These are phyloP conservation scores for Troides oblongomaculatus DNA, from an alignment of 2,888 invertebrate genomes.

Conservation along the genomic window DNA sequence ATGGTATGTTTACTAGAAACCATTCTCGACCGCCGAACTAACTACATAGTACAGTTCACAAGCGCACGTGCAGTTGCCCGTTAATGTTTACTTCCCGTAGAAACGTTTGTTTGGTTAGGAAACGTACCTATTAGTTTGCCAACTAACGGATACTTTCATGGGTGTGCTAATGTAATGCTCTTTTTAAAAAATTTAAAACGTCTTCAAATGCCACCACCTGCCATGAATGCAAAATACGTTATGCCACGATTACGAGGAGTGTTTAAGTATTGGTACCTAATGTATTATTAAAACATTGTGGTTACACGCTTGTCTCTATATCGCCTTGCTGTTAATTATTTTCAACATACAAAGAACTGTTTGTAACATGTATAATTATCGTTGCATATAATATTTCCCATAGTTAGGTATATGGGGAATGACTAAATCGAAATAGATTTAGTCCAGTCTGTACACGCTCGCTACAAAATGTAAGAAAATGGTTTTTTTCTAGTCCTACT, in stretches of 20 bases:
- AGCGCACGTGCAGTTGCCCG: conserved; percentile 43
- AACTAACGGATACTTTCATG: conserved; percentile 35
- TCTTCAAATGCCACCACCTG: conserved; percentile 19
- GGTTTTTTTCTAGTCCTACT: no score
- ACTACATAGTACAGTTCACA: conserved; percentile 13
- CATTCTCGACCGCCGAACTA: conserved; percentile 11
- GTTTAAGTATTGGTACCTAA: conserved; percentile 19
- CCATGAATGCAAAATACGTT: conserved; percentile 26
- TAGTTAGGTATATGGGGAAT: no score
- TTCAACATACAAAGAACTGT: no score
- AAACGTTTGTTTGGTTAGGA: conserved; percentile 44
- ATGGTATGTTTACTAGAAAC: conserved; percentile 3
- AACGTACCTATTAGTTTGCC: conserved; percentile 37
- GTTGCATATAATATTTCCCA: no score
- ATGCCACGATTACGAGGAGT: conserved; percentile 27
- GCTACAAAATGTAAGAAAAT: no score
- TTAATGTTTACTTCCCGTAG: conserved; percentile 46
- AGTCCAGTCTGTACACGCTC: no score
- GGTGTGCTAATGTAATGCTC: conserved; percentile 26
- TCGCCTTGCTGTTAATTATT: neutral
- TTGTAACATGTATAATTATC: no score
- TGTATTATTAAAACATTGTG: conserved; percentile 29
- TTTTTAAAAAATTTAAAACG: conserved; percentile 13
- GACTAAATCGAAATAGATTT: no score
- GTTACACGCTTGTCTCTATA: conserved; percentile 9